Percentiles rank a stretch among this genome's conserved stretches.
phyloP scores from a whole-genome alignment of 1,140 invertebrate species.

The Maconellicoccus hirsutus region DNA sequence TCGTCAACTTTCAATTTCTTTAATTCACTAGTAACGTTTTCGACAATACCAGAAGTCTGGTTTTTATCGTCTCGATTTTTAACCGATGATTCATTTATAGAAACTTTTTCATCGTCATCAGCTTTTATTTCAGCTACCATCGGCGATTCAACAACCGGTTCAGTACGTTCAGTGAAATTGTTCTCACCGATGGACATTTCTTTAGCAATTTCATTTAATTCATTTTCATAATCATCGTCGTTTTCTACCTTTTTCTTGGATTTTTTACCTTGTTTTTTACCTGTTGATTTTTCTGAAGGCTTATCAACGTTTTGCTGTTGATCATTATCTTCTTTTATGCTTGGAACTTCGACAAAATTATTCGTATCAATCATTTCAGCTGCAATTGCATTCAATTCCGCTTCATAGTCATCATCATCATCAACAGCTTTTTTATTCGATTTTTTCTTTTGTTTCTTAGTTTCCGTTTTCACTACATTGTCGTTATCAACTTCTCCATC shows the following conservation, averaged over 20 bases:
- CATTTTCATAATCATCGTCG: constrained; percentile 10
- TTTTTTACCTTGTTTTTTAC: constrained; percentile 14
- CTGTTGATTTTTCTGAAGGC: background rate
- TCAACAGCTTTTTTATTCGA: background rate
- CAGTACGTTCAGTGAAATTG: background rate
- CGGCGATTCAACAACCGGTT: background rate
- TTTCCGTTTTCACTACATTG: background rate
- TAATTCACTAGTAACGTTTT: background rate
- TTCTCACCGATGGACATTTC: background rate
- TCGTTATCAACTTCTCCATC: background rate
- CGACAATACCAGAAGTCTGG: background rate
- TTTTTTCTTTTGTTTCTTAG: constrained; percentile 13
- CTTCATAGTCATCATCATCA: constrained; percentile 7
- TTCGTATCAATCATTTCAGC: background rate
- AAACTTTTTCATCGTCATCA: background rate
- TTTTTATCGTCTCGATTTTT: background rate
- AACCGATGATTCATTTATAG: background rate
- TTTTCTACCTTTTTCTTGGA: background rate
- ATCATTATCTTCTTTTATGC: background rate
- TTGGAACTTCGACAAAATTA: background rate
- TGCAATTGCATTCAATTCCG: background rate
- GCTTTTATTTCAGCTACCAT: background rate
- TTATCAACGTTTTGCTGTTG: background rate
- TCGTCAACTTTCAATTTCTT: background rate
- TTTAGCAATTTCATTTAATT: background rate